Evolutionary conservation across 2,888 invertebrate genomes (phyloP).

Genomic region (Rhagonycha fulva): DNA sequence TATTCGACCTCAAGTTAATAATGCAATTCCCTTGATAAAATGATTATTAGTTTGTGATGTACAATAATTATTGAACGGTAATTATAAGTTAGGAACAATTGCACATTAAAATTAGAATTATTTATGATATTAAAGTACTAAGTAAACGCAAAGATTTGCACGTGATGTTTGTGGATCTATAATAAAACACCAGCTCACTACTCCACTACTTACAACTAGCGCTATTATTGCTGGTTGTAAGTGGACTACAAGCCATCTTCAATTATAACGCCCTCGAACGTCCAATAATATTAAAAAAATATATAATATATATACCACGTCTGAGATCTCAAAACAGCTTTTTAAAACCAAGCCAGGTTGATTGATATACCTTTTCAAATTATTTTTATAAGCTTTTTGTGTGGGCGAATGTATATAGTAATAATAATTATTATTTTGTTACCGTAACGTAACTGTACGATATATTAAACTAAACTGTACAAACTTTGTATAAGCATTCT

Average conservation of each 20-base stretch:
- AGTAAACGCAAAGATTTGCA: background rate
- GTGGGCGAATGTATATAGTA: too few species aligned
- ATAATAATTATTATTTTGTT: too few species aligned
- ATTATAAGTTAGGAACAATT: background rate
- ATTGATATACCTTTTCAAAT: too few species aligned
- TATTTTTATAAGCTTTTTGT: too few species aligned
- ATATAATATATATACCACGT: background rate
- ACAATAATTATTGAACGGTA: background rate
- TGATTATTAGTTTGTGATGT: background rate
- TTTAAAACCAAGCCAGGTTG: too few species aligned
- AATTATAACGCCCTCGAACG: background rate
- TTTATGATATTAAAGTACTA: background rate
- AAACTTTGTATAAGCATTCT: too few species aligned
- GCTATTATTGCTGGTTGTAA: background rate
- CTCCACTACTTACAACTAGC: background rate
- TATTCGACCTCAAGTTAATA: background rate
- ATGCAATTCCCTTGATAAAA: background rate
- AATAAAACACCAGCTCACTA: background rate
- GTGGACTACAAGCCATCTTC: background rate
- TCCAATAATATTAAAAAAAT: background rate
- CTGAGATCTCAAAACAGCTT: background rate
- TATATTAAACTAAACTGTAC: too few species aligned
- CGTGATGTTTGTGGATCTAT: background rate
- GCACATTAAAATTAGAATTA: background rate
- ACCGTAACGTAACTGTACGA: too few species aligned